Evolutionary conservation across 2,888 invertebrate genomes (phyloP), one percentile per base, ranked within the genome.

Genomic region (Fabriciana adippe): DNA sequence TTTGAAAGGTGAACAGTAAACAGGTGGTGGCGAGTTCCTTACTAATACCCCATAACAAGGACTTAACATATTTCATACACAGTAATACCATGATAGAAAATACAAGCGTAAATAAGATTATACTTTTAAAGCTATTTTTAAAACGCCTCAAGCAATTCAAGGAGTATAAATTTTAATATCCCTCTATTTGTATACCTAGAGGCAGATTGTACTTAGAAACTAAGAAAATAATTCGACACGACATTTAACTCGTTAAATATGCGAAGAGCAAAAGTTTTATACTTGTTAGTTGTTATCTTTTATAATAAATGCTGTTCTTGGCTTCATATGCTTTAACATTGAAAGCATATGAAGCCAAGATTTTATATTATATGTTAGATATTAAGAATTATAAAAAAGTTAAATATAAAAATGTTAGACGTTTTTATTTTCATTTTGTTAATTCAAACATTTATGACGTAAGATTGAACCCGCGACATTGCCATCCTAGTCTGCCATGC

Each of bases 111-210:
- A 61, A 61, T 61, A 53, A 31, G 61, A 51, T 61, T 61, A 61
- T 61, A 18, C 61, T 51, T 61, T 11, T 53, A 53, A 15, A 53
- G 50, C 61, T 61, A 61, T 61, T 61, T 61, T 61, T 41, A 61
- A 61, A 53, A 41, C 14, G 61, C 51, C 51, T 18, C 15, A 18
- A 61, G 61, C 61, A 18, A 50, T 51, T 50, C 61, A 4, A 61
- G 35, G 41, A 50, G 14, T 18, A 53, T 53, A 48, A 59, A 41
- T 41, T 41, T 59, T 48, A 59, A 59, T 11, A 41, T 41, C 35
- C 13, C 47, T 47, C 47, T 48, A 48, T 59, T 26, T 59, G 11
- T 26, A 14, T 51, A 59, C 35, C 35, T 14, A 59, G 48, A 45
- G 1, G 48, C 59, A 59, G 47, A 21, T 41, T 26, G 47, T 13